phyloP scores from a whole-genome alignment of 2,113 vertebrate species.

The Mustela nigripes region DNA sequence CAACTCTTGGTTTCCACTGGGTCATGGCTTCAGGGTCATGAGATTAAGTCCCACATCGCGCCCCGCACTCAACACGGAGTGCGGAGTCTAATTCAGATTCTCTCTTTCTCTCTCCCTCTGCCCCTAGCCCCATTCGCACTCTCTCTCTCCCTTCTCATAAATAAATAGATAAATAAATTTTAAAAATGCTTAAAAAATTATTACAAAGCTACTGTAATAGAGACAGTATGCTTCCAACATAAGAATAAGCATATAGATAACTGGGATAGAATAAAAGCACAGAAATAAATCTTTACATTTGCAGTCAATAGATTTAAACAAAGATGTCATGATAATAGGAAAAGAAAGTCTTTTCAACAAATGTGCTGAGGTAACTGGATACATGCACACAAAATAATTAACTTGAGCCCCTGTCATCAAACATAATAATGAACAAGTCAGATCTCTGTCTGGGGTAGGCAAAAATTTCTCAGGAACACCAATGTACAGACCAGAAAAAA shows the following conservation, averaged over 20 bases:
- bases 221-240: background rate
- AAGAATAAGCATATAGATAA: background rate
- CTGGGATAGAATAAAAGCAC: background rate
- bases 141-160: background rate
- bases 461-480: conserved; percentile 1
- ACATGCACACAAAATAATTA: background rate
- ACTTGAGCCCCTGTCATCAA: background rate
- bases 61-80: background rate
- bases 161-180: background rate
- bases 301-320: background rate
- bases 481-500: background rate
- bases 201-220: background rate
- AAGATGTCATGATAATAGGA: background rate
- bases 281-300: conserved; percentile 19
- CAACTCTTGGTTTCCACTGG: background rate
- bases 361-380: background rate
- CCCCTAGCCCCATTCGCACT: background rate
- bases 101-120: background rate
- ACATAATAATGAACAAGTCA: background rate
- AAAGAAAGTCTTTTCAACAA: background rate
- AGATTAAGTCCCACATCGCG: background rate
- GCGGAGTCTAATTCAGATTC: background rate
- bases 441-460: background rate
- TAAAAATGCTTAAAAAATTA: background rate
- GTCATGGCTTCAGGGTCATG: background rate